Base-by-base conservation (phyloP, 2,888 invertebrate species). In the Archaeoteleia sp. region DNA sequence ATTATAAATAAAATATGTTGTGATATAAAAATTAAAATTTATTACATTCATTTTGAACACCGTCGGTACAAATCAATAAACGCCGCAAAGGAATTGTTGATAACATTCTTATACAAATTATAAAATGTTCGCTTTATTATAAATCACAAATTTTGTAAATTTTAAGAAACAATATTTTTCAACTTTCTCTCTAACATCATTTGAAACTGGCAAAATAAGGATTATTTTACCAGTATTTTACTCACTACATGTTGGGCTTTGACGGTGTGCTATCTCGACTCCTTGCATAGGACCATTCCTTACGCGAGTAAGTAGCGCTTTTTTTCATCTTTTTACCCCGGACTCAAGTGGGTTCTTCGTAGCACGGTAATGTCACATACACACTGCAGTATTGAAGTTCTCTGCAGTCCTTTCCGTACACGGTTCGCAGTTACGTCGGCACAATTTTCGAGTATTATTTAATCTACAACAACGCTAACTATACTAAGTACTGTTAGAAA, bases 331-430 rank as follows among this genome's bases (percentile, higher is more conserved):
- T 46, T 65, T 57, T 48, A 23, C 9, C 30, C 13, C 39, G 12
- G 34, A 23, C 49, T 55, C 39, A 55, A 67, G 66, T 60, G 45
- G 60, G 45, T 60, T 49, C 49, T 60, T 55, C 34, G 55, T 23
- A 60, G 34, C 45, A 45, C 54, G 27, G 43, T 23, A 49, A 55
- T 45, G 49, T 42, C 43, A 45, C 54, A 67, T 48, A 67, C 39
- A 53, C 53, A 54, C 66, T 54, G 48, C 49, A 66, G 60, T 34
- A 60, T 54, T 66, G 39, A 54, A 54, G 60, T 51, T 54, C 57
- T 53, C 60, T 54, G 54, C 60, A 66, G 60, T 51, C 42, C 37
- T 51, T 49, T 60, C 29, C 9, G 55, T 43, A 25, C 32, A 51
- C 51, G 37, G 30, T 51, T 60, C 45, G 49, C 30, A 60, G 60